Base-by-base conservation (phyloP, 2,888 invertebrate species). In the Orchestes rusci region DNA sequence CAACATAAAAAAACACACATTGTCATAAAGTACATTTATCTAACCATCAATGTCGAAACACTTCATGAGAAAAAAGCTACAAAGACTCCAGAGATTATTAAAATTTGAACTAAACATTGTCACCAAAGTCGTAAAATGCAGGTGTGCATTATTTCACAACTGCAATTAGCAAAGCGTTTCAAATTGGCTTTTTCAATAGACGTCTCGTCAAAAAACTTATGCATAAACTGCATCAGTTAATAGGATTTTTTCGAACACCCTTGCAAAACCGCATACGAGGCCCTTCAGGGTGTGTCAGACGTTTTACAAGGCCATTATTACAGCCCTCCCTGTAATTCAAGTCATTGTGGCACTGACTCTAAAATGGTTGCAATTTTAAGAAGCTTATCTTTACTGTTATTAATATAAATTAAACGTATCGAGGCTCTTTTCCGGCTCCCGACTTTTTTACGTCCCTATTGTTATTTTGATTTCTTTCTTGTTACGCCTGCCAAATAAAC, bases 381-480 rank as follows among this genome's bases (percentile, higher is more conserved):
- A 51, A 57, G 59, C 59, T 58, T 59, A 59, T 59, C 56, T 56
- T 57, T 50, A 57, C 52, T 55, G 45, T 52, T 53, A 55, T 58
- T 58, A 57, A 59, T 56, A 55, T 55, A 57, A 58, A 56, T 57
- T 55, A 56, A 52, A 56, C 44, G 49, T 51, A 55, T 55, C 55
- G 46, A 39, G 50, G 52, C 43, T 50, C 46, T 45, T 50, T 39
- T 49, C 38, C 45, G 30, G 51, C 37, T 34, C 20, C 37, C 39
- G 41, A 33, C 33, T 41, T 41, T 39, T 41, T 41, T 34, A 48
- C 34, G 38, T 45, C 52, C 50, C 52, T 42, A 54, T 56, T 58
- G 52, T 54, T 51, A 56, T 57, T 57, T 51, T 51, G 54, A 56
- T 58, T 54, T 40, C 37, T 39, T 46, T 52, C 51, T 54, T 58